Conservation (phyloP, 2,113 vertebrate genomes). For the Dissostichus mawsoni region DNA sequence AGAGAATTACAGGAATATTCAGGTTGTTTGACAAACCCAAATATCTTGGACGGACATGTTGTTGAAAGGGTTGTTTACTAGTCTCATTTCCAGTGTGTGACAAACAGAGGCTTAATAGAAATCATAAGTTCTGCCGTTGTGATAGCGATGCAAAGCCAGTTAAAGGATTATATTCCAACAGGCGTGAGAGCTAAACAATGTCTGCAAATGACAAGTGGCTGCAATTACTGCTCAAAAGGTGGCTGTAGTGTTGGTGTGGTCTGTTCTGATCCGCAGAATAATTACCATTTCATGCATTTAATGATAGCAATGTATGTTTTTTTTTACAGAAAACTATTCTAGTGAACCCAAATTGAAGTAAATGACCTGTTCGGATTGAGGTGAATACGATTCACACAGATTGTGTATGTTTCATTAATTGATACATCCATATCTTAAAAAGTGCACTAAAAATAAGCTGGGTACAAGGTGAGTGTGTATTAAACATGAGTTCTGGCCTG, state of each 20-base stretch:
- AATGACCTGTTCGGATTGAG: neutral
- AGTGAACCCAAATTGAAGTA: neutral
- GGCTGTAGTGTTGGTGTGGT: neutral
- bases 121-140: constrained; percentile 50
- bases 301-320: neutral
- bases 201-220: constrained; percentile 27
- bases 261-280: neutral
- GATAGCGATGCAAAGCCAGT: constrained; percentile 64
- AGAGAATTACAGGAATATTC: neutral
- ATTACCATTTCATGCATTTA: constrained; percentile 2
- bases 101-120: constrained; percentile 49
- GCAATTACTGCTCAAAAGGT: constrained; percentile 1
- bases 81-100: constrained; percentile 46
- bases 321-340: neutral
- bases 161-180: constrained; percentile 64
- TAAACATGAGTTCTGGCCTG: constrained; percentile 26
- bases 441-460: constrained; percentile 2
- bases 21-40: neutral
- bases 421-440: neutral
- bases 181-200: constrained; percentile 26
- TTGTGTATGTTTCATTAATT: neutral
- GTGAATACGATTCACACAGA: neutral
- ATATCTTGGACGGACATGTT: neutral
- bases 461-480: constrained; percentile 25
- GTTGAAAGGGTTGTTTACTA: constrained; percentile 30